Base-by-base conservation (phyloP, 2,888 invertebrate genomes). In the Pyralis farinalis region DNA sequence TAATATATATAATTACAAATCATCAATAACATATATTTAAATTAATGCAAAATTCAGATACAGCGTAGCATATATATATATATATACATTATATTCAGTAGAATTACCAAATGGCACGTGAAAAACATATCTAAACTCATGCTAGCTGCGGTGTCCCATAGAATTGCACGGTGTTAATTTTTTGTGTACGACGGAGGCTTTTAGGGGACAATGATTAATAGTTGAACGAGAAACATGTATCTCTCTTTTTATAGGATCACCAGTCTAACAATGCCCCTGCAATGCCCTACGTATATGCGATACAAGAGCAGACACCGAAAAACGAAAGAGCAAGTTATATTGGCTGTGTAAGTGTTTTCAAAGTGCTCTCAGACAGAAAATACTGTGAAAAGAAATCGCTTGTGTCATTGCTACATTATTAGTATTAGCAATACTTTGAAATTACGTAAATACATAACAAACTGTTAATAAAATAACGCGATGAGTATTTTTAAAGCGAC, bases 151-250 rank as follows among this genome's bases (percentile, higher is more conserved):
- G 55, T 42, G 35, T 34, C 40, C 46, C 43, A 50, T 50, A 49
- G 47, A 54, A 55, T 48, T 44, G 53, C 44, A 48, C 35, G 44
- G 53, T 54, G 61, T 58, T 58, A 61, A 71, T 79, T 78, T 79
- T 79, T 81, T 81, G 75, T 72, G 67, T 67, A 70, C 67, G 65
- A 59, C 66, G 58, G 63, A 78, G 77, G 75, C 80, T 81, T 82
- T 81, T 79, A 75, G 75, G 68, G 64, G 72, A 73, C 77, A 65
- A 70, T 81, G 82, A 83, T 83, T 82, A 82, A 83, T 83, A 74
- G 78, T 71, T 68, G 58, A 51, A 58, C 63, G 67, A 63, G 64
- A 66, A 64, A 65, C 67, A 72, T 71, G 72, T 77, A 71, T 77
- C 71, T 76, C 47, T 53, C 52, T 61, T 61, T 59, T 58, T 68